These are phyloP conservation scores for Drosophila recens DNA, from an alignment of 2,888 invertebrate species.

Conservation along the genomic window DNA sequence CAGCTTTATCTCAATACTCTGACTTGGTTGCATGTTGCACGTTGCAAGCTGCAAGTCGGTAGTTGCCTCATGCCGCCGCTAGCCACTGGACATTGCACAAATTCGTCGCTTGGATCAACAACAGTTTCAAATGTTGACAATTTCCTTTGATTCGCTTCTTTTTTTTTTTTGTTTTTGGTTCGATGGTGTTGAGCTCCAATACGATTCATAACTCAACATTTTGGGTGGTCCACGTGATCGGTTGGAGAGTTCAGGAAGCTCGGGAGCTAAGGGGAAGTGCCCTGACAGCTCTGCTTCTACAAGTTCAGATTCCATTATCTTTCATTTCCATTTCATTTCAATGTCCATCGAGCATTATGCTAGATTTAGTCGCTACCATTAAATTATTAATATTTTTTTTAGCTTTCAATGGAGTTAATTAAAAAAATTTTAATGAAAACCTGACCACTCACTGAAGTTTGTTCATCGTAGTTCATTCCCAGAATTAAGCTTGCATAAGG, in stretches of 20 bases:
- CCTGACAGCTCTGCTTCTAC: neutral
- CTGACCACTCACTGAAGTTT: too few relatives aligned
- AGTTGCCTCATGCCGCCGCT: conserved; percentile 61
- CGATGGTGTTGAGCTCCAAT: conserved; percentile 10
- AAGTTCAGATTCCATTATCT: neutral
- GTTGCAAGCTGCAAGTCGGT: conserved; percentile 16
- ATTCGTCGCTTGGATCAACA: conserved; percentile 55
- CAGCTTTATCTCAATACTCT: conserved; percentile 11
- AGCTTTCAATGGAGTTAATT: too few relatives aligned
- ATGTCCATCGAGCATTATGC: too few relatives aligned
- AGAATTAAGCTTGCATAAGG: too few relatives aligned
- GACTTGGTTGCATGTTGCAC: conserved; percentile 28
- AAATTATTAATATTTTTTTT: too few relatives aligned
- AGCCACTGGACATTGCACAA: conserved; percentile 74
- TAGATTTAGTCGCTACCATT: too few relatives aligned
- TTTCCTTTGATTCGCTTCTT: conserved; percentile 28
- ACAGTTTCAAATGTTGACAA: conserved; percentile 68
- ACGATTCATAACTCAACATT: conserved; percentile 6
- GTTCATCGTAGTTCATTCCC: too few relatives aligned
- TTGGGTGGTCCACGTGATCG: conserved; percentile 40
- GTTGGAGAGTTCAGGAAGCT: neutral
- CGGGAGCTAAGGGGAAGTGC: neutral
- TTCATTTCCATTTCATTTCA: neutral
- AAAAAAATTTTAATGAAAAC: too few relatives aligned
- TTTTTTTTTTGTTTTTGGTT: conserved; percentile 15